Conservation (phyloP, 2,797 vertebrate species). For the Enteromius fasciolatus region DNA sequence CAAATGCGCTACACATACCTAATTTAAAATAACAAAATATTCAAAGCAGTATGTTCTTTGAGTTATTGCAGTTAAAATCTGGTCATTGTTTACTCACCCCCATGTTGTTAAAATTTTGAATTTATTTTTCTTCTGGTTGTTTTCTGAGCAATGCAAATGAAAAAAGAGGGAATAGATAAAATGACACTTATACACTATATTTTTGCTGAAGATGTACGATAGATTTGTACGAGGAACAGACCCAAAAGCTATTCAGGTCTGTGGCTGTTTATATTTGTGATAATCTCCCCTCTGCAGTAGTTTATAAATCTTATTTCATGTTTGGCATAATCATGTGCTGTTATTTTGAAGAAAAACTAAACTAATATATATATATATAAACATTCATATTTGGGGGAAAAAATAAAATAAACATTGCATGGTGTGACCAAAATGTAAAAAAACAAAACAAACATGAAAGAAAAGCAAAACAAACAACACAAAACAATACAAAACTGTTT, state of each 20-base stretch:
- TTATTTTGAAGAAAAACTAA: background rate
- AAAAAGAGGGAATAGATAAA: background rate
- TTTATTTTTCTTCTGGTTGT: background rate
- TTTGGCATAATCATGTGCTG: background rate
- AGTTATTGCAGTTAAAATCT: background rate
- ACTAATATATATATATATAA: background rate
- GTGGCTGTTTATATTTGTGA: background rate
- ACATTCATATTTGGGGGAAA: background rate
- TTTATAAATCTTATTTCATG: background rate
- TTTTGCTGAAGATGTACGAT: background rate
- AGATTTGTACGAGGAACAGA: background rate
- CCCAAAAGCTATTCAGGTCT: background rate
- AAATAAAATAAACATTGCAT: background rate
- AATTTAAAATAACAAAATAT: background rate
- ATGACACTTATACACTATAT: background rate
- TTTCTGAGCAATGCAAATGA: background rate
- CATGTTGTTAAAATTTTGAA: background rate
- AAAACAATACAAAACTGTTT: too few relatives aligned
- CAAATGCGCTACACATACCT: background rate
- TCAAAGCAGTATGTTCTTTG: background rate
- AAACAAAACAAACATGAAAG: background rate
- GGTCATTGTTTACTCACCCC: background rate
- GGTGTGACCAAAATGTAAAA: background rate
- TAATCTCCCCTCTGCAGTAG: background rate
- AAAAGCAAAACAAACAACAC: too few relatives aligned